These are phyloP conservation scores for Ascidia mentula DNA, from an alignment of 23 tunicate species.

Conservation along the genomic window DNA sequence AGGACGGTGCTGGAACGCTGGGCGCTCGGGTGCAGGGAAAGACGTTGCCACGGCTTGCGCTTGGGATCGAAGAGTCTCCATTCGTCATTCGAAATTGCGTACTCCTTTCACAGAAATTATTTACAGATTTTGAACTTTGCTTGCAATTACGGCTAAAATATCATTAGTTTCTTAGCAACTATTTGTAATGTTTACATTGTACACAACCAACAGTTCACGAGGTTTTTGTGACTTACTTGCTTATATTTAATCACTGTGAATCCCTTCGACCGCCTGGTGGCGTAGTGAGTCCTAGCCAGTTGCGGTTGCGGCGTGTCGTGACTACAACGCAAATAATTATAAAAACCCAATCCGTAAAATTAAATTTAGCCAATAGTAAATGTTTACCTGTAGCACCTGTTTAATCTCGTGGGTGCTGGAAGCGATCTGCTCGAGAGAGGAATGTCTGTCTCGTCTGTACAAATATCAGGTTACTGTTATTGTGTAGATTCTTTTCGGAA, in stretches of 20 bases:
- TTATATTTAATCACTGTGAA: conserved; percentile 45
- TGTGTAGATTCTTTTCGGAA: background rate
- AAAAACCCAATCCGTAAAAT: no score
- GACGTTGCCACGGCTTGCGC: conserved; percentile 5
- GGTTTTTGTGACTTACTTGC: no score
- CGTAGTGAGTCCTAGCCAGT: background rate
- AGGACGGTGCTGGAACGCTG: background rate
- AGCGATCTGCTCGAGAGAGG: background rate
- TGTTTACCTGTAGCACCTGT: background rate
- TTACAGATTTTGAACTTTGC: no score
- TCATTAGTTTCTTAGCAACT: no score
- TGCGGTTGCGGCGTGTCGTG: background rate
- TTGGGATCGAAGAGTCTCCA: conserved; percentile 44
- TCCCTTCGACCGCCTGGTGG: conserved; percentile 19
- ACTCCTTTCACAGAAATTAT: conserved; percentile 27
- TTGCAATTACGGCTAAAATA: no score
- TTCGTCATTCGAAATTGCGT: conserved; percentile 54
- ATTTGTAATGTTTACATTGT: no score
- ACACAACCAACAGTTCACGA: no score
- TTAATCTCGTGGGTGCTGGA: background rate
- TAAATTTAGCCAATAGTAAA: no score
- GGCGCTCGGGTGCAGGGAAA: background rate
- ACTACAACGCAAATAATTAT: no score
- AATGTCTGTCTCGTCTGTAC: background rate
- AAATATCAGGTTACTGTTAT: background rate